phyloP scores from a whole-genome alignment of 1,140 invertebrate species.

The Zaprionus camerounensis region DNA sequence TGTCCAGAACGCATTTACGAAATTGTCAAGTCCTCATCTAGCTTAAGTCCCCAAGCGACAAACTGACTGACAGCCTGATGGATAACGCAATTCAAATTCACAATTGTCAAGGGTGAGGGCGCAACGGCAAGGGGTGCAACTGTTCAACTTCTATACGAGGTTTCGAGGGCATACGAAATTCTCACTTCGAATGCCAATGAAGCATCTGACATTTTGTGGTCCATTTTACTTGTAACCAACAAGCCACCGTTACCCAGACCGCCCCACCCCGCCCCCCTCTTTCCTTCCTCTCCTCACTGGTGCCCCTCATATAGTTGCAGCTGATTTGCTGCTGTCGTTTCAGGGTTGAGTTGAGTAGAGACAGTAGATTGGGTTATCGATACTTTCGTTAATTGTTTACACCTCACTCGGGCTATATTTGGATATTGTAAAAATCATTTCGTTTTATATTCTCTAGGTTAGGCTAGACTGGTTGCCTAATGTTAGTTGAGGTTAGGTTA shows the following conservation, averaged over 20 bases:
- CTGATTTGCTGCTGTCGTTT: too few relatives aligned
- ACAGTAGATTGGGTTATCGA: too few relatives aligned
- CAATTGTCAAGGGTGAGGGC: background rate
- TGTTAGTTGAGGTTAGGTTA: too few relatives aligned
- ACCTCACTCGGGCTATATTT: too few relatives aligned
- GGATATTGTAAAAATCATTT: too few relatives aligned
- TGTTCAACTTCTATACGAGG: background rate
- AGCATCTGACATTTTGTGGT: constrained; percentile 5
- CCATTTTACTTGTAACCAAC: background rate
- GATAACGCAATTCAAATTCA: constrained; percentile 14
- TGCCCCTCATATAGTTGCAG: too few relatives aligned
- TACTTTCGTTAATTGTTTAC: too few relatives aligned
- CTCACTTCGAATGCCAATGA: constrained; percentile 6
- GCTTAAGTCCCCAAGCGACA: constrained; percentile 8
- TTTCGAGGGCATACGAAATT: background rate
- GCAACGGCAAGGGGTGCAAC: background rate
- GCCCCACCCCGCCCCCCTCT: background rate
- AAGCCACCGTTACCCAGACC: background rate
- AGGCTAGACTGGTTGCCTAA: too few relatives aligned
- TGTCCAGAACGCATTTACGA: constrained; percentile 1
- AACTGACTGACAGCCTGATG: constrained; percentile 3
- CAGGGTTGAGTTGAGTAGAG: too few relatives aligned
- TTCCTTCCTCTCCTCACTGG: too few relatives aligned
- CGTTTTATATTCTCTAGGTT: too few relatives aligned
- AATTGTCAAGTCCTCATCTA: constrained; percentile 4